Base-by-base conservation (phyloP, 2,888 invertebrate species). In the Neoaliturus tenellus region DNA sequence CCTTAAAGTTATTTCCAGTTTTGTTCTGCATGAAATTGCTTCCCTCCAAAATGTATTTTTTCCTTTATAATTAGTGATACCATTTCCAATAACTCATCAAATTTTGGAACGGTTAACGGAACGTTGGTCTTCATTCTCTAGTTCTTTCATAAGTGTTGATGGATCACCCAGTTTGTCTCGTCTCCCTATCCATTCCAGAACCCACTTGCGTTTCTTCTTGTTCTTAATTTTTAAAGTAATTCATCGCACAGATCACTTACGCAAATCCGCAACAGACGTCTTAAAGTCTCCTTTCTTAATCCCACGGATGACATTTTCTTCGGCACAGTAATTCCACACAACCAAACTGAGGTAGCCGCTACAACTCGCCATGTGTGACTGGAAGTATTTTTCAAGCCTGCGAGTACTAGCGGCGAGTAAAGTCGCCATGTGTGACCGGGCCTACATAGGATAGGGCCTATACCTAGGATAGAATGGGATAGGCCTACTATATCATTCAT, bases 121-220 rank as follows among this genome's bases (percentile, higher is more conserved):
- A 35, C 10, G 44, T 48, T 58, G 80, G 58, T 55, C 58, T 80
- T 80, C 28, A 58, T 80, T 80, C 58, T 58, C 55, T 80, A 80
- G 41, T 44, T 73, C 39, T 73, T 73, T 44, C 44, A 73, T 73
- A 23, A 41, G 44, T 73, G 73, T 73, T 44, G 80, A 55, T 55
- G 58, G 58, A 58, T 58, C 80, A 58, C 80, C 58, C 80, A 80
- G 31, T 55, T 55, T 80, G 58, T 80, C 80, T 80, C 58, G 58
- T 80, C 80, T 80, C 58, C 35, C 80, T 80, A 58, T 58, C 80
- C 58, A 80, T 33, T 80, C 80, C 48, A 28, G 80, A 80, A 51
- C 80, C 55, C 55, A 80, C 80, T 80, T 80, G 48, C 80, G 31
- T 80, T 80, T 48, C 48, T 80, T 80, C 80, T 80, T 80, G 80